Percentiles rank a stretch among this genome's conserved stretches.
These are phyloP conservation scores for Ptychobarbus kaznakovi DNA, from an alignment of 2,797 vertebrate species.

Conservation along the genomic window DNA sequence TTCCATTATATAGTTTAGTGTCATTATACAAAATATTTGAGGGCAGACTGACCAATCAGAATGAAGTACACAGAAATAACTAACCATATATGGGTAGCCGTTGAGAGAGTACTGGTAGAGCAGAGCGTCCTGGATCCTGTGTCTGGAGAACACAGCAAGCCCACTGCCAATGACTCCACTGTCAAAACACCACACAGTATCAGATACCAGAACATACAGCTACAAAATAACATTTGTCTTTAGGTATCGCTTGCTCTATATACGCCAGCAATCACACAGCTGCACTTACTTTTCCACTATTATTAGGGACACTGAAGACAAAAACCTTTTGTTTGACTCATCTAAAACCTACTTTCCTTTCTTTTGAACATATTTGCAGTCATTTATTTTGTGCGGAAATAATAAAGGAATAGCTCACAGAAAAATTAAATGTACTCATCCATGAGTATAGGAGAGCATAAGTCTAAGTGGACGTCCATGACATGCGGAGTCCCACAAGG, in stretches of 20 bases:
- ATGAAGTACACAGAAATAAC: conserved; percentile 18
- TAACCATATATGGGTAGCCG: conserved; percentile 86
- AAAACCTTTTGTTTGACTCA: background rate
- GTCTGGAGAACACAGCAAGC: conserved; percentile 83
- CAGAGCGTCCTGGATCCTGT: conserved; percentile 79
- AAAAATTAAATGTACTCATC: background rate
- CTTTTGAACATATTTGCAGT: too few relatives aligned
- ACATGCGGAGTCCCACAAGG: too few relatives aligned
- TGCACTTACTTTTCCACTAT: background rate
- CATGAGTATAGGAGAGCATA: too few relatives aligned
- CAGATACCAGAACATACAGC: background rate
- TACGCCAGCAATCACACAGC: background rate
- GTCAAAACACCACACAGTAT: conserved; percentile 36
- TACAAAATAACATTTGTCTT: background rate
- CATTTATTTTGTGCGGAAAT: background rate
- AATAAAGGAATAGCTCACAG: background rate
- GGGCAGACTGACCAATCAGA: conserved; percentile 2
- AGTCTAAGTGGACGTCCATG: too few relatives aligned
- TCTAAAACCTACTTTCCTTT: too few relatives aligned
- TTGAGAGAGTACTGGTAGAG: conserved; percentile 82
- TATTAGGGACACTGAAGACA: background rate
- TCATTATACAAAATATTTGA: background rate
- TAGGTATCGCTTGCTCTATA: background rate
- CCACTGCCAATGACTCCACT: conserved; percentile 85
- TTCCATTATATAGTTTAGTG: background rate